Conservation (phyloP, 2,113 vertebrate species). For the Eupsittula cactorum region DNA sequence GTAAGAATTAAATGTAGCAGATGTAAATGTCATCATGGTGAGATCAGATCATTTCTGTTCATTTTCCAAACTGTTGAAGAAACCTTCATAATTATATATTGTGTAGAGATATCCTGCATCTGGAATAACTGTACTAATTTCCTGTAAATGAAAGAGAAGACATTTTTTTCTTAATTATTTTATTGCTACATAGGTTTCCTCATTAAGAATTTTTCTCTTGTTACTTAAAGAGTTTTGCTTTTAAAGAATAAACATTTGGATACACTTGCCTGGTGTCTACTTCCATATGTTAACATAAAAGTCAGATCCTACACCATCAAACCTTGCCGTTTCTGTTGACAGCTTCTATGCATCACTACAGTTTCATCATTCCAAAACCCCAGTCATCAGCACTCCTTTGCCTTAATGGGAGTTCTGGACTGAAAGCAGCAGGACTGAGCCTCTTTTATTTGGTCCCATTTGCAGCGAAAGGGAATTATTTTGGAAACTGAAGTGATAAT, state of each 20-base stretch:
- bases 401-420: not conserved
- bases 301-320: not conserved
- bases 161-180: not conserved
- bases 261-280: not conserved
- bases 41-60: not conserved
- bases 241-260: not conserved
- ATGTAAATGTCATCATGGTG: not conserved
- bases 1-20: not conserved
- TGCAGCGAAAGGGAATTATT: not conserved
- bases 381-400: not conserved
- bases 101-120: not conserved
- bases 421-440: not conserved
- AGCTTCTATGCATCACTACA: rapidly evolving
- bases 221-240: not conserved
- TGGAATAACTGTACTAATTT: not conserved
- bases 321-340: not conserved
- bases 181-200: not conserved
- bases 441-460: not conserved
- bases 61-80: not conserved
- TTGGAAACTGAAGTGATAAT: not conserved
- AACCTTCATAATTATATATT: not conserved
- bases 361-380: not conserved
- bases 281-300: not conserved
- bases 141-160: not conserved
- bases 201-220: not conserved